Evolutionary conservation across 2,113 vertebrate genomes (phyloP).

Genomic region (Apeltes quadracus): DNA sequence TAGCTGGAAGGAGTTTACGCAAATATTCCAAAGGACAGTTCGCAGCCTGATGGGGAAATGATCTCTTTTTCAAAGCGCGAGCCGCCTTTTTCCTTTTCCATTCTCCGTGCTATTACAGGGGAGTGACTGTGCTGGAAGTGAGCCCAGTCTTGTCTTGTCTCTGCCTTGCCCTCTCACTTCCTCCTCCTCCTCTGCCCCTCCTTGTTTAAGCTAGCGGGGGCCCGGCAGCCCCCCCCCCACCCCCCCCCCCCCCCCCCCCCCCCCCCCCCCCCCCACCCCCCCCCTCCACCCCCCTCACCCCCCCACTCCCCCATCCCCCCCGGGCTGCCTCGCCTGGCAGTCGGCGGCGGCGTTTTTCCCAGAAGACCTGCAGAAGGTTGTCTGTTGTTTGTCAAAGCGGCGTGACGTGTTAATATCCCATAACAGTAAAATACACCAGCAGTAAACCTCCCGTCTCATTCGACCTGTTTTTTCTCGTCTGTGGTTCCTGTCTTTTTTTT

Average conservation of each 20-base stretch:
- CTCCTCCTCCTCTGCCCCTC: slow-evolving; percentile 33
- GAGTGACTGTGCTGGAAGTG: slow-evolving; percentile 59
- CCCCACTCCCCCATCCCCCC: no score
- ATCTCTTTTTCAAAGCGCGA: slow-evolving; percentile 62
- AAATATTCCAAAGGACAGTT: slow-evolving; percentile 18
- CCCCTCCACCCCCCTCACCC: no score
- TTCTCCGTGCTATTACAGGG: slow-evolving; percentile 57
- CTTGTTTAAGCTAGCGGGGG: slow-evolving; percentile 38
- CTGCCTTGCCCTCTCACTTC: slow-evolving; percentile 30
- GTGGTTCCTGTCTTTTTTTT: slow-evolving; percentile 8
- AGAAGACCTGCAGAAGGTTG: slow-evolving; percentile 34
- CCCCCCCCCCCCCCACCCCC: not conserved
- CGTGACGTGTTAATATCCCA: slow-evolving; percentile 2
- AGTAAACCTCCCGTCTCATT: slow-evolving; percentile 19
- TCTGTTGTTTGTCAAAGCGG: slow-evolving; percentile 33
- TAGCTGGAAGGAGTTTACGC: slow-evolving; percentile 59
- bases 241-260: not conserved
- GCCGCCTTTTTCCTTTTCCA: slow-evolving; percentile 43
- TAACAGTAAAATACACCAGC: slow-evolving; percentile 34
- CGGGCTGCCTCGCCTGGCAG: slow-evolving; percentile 15
- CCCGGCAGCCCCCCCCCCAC: not conserved
- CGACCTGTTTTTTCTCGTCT: slow-evolving; percentile 27
- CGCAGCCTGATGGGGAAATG: slow-evolving; percentile 57
- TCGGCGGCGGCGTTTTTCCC: slow-evolving; percentile 35
- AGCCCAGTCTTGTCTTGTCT: slow-evolving; percentile 48